phyloP scores from a whole-genome alignment of 2,797 vertebrate species.

The Paguma larvata region DNA sequence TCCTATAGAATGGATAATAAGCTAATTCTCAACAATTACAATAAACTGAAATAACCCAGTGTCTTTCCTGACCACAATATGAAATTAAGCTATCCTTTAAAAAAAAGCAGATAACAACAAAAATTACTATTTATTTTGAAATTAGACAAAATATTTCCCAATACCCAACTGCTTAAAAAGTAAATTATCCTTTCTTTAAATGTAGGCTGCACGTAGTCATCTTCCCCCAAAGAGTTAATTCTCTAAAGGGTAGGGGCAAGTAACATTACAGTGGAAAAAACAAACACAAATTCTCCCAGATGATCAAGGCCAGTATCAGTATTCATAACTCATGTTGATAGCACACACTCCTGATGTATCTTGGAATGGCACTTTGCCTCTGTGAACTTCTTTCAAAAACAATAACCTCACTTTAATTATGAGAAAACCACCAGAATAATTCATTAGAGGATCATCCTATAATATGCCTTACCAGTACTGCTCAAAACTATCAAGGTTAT shows the following conservation, averaged over 20 bases:
- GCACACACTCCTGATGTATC: not conserved
- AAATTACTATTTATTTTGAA: conserved; percentile 1
- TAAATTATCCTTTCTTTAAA: not conserved
- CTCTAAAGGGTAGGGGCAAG: not conserved
- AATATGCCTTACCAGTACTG: too few relatives aligned
- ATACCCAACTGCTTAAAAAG: not conserved
- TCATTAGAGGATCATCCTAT: not conserved
- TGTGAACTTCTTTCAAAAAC: not conserved
- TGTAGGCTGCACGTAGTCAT: not conserved
- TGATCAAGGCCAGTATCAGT: too few relatives aligned
- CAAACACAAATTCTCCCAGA: not conserved
- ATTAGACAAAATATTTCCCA: not conserved
- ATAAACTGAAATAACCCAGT: not conserved
- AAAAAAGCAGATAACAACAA: not conserved
- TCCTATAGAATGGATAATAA: not conserved
- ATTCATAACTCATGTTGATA: not conserved
- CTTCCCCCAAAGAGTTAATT: not conserved
- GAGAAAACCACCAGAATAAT: not conserved
- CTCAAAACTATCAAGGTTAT: not conserved
- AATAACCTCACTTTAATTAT: not conserved
- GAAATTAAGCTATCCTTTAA: not conserved
- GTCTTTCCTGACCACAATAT: not conserved
- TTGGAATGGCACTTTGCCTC: not conserved
- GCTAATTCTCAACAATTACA: not conserved
- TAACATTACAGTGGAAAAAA: not conserved